Evolutionary conservation across 2,797 vertebrate species (phyloP), one percentile per base, ranked within the genome.

Genomic region (Trachurus trachurus): DNA sequence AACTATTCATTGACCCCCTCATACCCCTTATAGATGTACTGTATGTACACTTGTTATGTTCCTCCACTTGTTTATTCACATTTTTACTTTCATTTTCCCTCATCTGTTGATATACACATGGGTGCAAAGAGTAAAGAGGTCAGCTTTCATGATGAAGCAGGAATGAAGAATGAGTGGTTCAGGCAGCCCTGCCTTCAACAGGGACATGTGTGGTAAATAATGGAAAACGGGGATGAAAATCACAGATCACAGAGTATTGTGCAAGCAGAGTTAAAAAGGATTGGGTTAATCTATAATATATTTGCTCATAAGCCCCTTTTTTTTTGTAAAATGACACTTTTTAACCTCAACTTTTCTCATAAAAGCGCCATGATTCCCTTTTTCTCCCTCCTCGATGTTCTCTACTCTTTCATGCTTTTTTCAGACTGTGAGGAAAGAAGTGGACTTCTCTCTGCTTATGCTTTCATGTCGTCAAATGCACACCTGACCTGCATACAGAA

Each of bases 141-240:
- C 21, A 39, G 34, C 67, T 66, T 68, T 68, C 16, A 63, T 56
- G 66, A 76, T 74, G 66, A 72, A 81, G 69, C 58, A 47, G 58
- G 22, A 79, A 76, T 2, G n/a, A 34, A 31, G 42, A 29, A 31
- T 66, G 74, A 69, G 60, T 47, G 8, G 39, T 39, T 70, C 59
- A 83, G n/a, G 22, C 66, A 59, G 54, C 29, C 1, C 29, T 11
- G 42, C 11, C 68, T 83, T 83, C 77, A 81, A 64, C 66, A 34
- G 71, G 70, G 72, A 76, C 44, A 9, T 60, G 45, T 75, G 31
- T 61, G 60, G 66, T 89, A 78, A 80, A 91, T 82, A 80, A 88
- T 82, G 69, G 64, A 85, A 73, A 74, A 69, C 22, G 64, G 15
- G 29, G 57, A 83, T 74, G 19, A 59, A 81, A 80, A 53, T 68